Conservation (phyloP, 1,140 invertebrate genomes). For the Drosophila truncata region DNA sequence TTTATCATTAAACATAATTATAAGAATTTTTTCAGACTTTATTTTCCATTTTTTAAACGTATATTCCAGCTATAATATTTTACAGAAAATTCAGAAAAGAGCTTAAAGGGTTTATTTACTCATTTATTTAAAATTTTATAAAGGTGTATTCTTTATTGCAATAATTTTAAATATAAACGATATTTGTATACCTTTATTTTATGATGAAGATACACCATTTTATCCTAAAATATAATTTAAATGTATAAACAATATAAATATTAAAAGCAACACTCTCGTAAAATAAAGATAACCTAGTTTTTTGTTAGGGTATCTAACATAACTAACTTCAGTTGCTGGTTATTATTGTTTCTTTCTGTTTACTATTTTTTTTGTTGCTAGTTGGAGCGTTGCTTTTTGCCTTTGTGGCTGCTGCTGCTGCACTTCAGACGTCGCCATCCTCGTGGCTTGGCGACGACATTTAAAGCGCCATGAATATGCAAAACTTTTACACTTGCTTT, state of each 20-base stretch:
- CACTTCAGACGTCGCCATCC: conserved; percentile 67
- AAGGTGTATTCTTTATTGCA: too few relatives aligned
- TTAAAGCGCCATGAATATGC: conserved; percentile 83
- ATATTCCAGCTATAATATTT: too few relatives aligned
- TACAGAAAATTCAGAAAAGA: too few relatives aligned
- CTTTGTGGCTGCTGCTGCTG: conserved; percentile 70
- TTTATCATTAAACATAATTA: neutral
- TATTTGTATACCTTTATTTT: neutral
- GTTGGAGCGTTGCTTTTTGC: conserved; percentile 61
- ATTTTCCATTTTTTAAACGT: neutral
- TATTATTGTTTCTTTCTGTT: conserved; percentile 36
- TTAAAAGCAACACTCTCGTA: neutral
- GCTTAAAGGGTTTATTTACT: too few relatives aligned
- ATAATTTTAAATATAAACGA: neutral
- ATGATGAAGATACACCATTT: neutral
- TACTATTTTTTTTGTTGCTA: conserved; percentile 5
- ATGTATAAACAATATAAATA: neutral
- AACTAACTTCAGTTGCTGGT: conserved; percentile 38
- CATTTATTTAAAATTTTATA: too few relatives aligned
- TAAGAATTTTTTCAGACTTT: neutral
- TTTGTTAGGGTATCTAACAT: conserved; percentile 38
- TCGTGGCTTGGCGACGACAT: conserved; percentile 72
- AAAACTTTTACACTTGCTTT: conserved; percentile 80
- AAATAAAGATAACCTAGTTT: neutral
- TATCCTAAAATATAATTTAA: neutral